Base-by-base conservation (phyloP, 2,888 invertebrate genomes). In the Rhamnusium bicolor region DNA sequence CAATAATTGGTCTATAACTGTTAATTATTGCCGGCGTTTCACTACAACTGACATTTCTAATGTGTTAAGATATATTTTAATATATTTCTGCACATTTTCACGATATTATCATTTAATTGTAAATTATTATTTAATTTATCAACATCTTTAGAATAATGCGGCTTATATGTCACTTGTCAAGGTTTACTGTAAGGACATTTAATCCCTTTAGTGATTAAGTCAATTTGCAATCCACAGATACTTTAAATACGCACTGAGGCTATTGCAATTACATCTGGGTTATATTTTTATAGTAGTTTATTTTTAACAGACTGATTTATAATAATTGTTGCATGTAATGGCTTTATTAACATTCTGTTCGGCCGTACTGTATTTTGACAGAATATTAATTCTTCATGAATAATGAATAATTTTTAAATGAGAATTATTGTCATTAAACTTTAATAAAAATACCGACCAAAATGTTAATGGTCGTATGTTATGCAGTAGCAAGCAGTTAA, bases 71-170 rank as follows among this genome's bases (percentile, higher is more conserved):
- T 67, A 58, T 69, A 54, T 69, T 67, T 75, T 69, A 72, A 67
- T 72, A 70, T 72, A 70, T 70, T 32, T 61, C 70, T 67, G 40
- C 67, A 27, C 56, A 74, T 56, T 66, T 66, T 56, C 27, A 21
- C 58, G 72, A 75, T 71, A 69, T 69, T 75, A 77, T 74, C 77
- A 56, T 73, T 73, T 73, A 74, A 73, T 73, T 67, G 73, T 69
- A 60, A 62, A 63, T 73, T 75, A 77, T 75, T 75, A 73, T 73
- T 74, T 69, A 68, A 77, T 75, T 75, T 74, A 76, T 74, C 71
- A 66, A 69, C 74, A 69, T 74, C 76, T 74, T 53, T 51, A 47
- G 54, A 58, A 71, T 75, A 69, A 65, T 66, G 51, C 68, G 40
- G 65, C 71, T 54, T 69, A 69, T 74, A 65, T 69, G 69, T 69